Percentiles rank a stretch among this genome's conserved stretches.
phyloP scores from a whole-genome alignment of 2,797 vertebrate species.

The Rhinoraja longicauda region DNA sequence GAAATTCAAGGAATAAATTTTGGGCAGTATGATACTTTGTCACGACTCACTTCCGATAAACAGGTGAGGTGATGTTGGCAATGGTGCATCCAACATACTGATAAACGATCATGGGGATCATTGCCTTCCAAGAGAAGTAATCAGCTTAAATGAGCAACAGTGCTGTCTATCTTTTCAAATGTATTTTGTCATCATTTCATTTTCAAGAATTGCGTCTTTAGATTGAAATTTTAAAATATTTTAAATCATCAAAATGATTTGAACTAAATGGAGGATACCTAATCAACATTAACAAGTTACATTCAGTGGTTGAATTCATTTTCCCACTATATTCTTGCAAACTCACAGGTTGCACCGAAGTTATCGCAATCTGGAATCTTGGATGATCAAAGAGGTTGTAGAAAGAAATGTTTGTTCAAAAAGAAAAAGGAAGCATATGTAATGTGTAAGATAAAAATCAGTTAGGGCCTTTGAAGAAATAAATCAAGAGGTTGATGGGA shows the following conservation, averaged over 20 bases:
- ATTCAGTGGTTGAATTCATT: background rate
- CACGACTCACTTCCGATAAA: background rate
- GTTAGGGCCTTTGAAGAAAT: too few species aligned
- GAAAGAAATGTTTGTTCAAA: too few species aligned
- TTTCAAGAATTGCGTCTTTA: background rate
- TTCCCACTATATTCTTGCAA: background rate
- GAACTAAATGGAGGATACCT: background rate
- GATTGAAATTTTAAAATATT: background rate
- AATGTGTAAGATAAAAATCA: too few species aligned
- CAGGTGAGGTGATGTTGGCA: background rate
- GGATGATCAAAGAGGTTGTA: too few species aligned
- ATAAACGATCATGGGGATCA: background rate
- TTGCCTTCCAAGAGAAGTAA: background rate
- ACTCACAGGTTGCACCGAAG: background rate
- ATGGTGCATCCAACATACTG: background rate
- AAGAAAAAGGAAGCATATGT: too few species aligned
- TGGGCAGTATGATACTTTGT: background rate
- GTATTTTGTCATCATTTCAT: conserved; percentile 3
- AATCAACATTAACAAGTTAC: background rate
- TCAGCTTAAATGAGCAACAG: background rate
- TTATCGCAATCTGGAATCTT: background rate
- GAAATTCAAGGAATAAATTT: conserved; percentile 1
- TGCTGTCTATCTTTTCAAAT: background rate
- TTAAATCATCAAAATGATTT: background rate
- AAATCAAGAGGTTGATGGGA: too few species aligned